Evolutionary conservation across 2,888 invertebrate genomes (phyloP).

Genomic region (Rhamnusium bicolor): DNA sequence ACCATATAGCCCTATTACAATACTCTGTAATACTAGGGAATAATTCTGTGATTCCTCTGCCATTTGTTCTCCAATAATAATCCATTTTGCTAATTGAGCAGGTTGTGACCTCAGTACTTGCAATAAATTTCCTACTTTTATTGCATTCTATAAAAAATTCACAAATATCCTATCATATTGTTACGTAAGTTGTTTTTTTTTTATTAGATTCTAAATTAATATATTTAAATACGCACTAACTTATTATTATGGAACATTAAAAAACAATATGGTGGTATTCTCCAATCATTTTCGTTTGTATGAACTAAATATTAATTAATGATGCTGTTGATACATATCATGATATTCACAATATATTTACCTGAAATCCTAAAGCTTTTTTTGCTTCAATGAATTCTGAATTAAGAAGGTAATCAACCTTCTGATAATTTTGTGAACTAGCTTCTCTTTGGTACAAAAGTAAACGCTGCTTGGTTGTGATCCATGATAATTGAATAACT

Average conservation of each 20-base stretch:
- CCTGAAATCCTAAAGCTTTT: conserved; percentile 88
- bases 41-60: conserved; percentile 62
- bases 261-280: too few species aligned
- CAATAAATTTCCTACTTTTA: conserved; percentile 81
- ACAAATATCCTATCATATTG: too few species aligned
- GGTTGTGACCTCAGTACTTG: conserved; percentile 80
- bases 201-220: too few species aligned
- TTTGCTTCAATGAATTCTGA: conserved; percentile 85
- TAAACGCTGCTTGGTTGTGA: conserved; percentile 88
- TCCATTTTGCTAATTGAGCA: conserved; percentile 79
- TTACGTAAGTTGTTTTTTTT: too few species aligned
- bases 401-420: conserved; percentile 77
- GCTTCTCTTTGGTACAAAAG: conserved; percentile 82
- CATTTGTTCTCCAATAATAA: conserved; percentile 79
- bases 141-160: conserved; percentile 71
- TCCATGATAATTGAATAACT: conserved; percentile 86
- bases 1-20: conserved; percentile 81
- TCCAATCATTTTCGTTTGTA: too few species aligned
- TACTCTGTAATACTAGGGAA: conserved; percentile 72
- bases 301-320: too few species aligned
- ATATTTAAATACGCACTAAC: too few species aligned
- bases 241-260: too few species aligned
- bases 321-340: too few species aligned
- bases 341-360: conserved; percentile 65
- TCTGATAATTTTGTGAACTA: conserved; percentile 83